Evolutionary conservation across 1,140 invertebrate species (phyloP).

Genomic region (Phocides pigmalion): DNA sequence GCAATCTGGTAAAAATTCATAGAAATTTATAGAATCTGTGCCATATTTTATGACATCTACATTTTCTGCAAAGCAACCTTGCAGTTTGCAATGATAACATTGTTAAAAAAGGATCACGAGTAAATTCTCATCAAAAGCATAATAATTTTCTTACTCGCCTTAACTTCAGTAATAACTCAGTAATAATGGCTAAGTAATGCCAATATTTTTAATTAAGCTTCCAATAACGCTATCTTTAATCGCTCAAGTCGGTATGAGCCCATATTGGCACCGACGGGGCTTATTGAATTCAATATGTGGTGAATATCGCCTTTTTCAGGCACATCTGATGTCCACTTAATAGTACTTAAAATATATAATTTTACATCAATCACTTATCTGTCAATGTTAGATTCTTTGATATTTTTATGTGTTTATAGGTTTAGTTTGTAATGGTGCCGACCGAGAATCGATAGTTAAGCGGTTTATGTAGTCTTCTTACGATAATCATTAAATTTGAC

Average conservation of each 20-base stretch:
- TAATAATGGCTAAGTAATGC: constrained; percentile 20
- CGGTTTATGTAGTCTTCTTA: background rate
- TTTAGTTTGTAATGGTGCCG: constrained; percentile 7
- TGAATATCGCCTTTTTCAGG: constrained; percentile 28
- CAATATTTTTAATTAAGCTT: constrained; percentile 27
- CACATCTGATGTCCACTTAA: constrained; percentile 23
- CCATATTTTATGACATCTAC: background rate
- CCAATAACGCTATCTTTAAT: constrained; percentile 24
- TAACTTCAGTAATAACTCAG: constrained; percentile 9
- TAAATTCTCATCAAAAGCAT: background rate
- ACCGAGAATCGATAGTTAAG: background rate
- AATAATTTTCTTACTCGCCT: constrained; percentile 12
- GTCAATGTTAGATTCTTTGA: constrained; percentile 12
- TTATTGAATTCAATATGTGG: constrained; percentile 29
- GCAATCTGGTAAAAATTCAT: too few relatives aligned
- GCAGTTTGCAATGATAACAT: background rate
- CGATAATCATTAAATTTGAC: background rate
- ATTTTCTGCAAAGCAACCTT: background rate
- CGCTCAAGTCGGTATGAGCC: background rate
- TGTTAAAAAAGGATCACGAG: background rate
- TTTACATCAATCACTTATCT: constrained; percentile 25
- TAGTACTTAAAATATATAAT: constrained; percentile 26
- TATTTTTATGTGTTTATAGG: constrained; percentile 12
- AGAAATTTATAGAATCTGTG: too few relatives aligned
- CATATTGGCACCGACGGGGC: background rate